Evolutionary conservation across 2,113 vertebrate genomes (phyloP).

Genomic region (Verasper variegatus): DNA sequence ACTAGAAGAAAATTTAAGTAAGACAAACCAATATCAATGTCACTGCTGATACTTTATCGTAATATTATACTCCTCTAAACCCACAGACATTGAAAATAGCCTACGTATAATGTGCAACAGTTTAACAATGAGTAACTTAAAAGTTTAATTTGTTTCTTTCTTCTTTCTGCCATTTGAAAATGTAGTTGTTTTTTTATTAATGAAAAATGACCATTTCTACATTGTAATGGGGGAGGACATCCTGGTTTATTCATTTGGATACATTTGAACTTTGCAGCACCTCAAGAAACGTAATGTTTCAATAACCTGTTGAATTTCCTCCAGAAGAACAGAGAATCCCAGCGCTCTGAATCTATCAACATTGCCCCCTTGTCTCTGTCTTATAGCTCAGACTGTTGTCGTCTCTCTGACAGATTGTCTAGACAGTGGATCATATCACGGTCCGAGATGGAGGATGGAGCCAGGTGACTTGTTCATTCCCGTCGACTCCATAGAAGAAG

Average conservation of each 20-base stretch:
- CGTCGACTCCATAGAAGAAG: slow-evolving; percentile 80
- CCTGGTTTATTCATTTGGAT: not conserved
- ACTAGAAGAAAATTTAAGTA: not conserved
- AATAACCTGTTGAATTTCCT: not conserved
- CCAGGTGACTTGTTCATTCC: slow-evolving; percentile 82
- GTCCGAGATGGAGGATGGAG: slow-evolving; percentile 84
- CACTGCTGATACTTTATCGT: not conserved
- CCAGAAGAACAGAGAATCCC: not conserved
- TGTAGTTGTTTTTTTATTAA: not conserved
- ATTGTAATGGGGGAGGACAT: not conserved
- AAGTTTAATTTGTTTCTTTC: not conserved
- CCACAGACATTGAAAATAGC: not conserved
- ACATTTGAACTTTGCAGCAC: not conserved
- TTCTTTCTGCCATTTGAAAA: not conserved
- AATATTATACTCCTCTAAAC: not conserved
- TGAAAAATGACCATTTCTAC: not conserved
- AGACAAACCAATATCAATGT: slow-evolving; percentile 5
- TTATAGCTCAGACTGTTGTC: slow-evolving; percentile 9
- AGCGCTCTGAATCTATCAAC: not conserved
- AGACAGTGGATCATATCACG: slow-evolving; percentile 80
- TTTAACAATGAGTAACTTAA: not conserved
- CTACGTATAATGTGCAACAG: not conserved
- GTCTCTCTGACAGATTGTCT: slow-evolving; percentile 73
- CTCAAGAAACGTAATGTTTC: not conserved
- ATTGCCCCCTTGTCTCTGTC: not conserved